Evolutionary conservation across 1,140 invertebrate genomes (phyloP).

Genomic region (Cydia amplana): DNA sequence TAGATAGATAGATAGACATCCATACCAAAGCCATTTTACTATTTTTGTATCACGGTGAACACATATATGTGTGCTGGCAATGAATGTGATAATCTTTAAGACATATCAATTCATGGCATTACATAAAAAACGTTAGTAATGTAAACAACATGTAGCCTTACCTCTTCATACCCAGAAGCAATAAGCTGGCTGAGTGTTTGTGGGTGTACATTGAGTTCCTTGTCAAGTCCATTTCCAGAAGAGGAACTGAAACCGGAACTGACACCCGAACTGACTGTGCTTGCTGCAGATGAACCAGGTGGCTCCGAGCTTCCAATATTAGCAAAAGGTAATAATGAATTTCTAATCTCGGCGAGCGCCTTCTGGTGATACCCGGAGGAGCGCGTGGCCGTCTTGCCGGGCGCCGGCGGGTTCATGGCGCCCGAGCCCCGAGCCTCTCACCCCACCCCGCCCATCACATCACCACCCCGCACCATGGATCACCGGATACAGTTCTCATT

Average conservation of each 20-base stretch:
- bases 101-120: too few relatives aligned
- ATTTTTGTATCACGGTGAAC: too few relatives aligned
- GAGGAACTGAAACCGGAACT: constrained; percentile 81
- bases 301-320: constrained; percentile 82
- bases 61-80: too few relatives aligned
- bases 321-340: constrained; percentile 91
- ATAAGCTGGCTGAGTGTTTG: constrained; percentile 82
- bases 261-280: constrained; percentile 86
- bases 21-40: too few relatives aligned
- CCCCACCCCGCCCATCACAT: constrained; percentile 76
- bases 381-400: constrained; percentile 85
- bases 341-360: constrained; percentile 92
- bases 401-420: constrained; percentile 85
- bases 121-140: constrained; percentile 1
- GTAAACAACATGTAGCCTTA: constrained; percentile 57
- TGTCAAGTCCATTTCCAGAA: constrained; percentile 81
- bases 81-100: too few relatives aligned
- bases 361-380: constrained; percentile 92
- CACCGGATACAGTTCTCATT: constrained; percentile 60
- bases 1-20: too few relatives aligned
- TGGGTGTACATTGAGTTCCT: constrained; percentile 78
- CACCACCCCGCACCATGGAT: constrained; percentile 55
- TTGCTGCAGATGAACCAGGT: constrained; percentile 86
- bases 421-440: constrained; percentile 74
- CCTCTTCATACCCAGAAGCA: constrained; percentile 85